Evolutionary conservation across 1,140 invertebrate species (phyloP), one percentile per base, ranked within the genome.

Genomic region (Musca domestica): DNA sequence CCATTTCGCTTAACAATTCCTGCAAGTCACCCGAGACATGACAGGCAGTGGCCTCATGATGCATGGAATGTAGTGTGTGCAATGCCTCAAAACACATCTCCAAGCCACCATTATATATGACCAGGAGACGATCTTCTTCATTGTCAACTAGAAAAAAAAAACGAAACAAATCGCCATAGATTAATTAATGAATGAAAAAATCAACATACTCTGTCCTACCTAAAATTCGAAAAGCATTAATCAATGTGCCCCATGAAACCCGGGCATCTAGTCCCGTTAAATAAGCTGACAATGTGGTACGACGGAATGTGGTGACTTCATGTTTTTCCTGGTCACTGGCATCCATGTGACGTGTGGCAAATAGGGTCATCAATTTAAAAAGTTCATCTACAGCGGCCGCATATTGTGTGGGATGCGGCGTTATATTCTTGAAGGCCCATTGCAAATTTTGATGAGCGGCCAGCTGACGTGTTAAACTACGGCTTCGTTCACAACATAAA

Each of bases 391-490:
- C 94, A 48, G 94, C 94, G 20, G 88, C 88, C 47, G 91, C 89
- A 84, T 98, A 98, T 74, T 97, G 94, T 23, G 93, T 93, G 17
- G 93, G 93, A 85, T 95, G 94, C 15, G 94, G 94, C 19, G 94
- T 95, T 64, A 98, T 96, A 79, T 97, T 96, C 76, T 96, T 94
- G 81, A 96, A 97, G 56, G 95, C 95, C 95, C 95, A 98, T 77
- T 95, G 92, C 48, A 97, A 89, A 84, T 98, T 97, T 83, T 96
- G 95, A 86, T 98, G 95, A 70, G 89, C 89, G 1, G 94, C 92
- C 23, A 97, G 83, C 76, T 93, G 89, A 66, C 93, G 86, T 22
- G 94, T 94, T 81, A 97, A 95, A 4, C 87, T 83, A 7, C 89
- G 86, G 1, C 94, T 96, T 74, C 93, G 90, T 73, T 93, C 90